Percentiles rank a stretch among this genome's conserved stretches.
Evolutionary conservation across 1,140 invertebrate genomes (phyloP).

Genomic region (Drosophila eugracilis): DNA sequence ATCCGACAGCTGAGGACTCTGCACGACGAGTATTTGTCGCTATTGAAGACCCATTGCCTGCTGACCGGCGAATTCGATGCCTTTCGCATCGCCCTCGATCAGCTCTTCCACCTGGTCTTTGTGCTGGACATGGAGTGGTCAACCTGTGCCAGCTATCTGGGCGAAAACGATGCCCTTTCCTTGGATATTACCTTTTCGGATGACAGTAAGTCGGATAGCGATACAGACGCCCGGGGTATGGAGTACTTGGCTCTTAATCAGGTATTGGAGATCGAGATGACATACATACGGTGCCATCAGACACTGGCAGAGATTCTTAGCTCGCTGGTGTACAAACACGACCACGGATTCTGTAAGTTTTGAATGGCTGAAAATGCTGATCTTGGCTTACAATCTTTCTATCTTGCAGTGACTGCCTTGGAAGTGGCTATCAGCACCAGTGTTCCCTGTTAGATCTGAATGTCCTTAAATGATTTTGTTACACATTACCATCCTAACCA

Average conservation of each 20-base stretch:
- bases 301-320: slow-evolving; percentile 59
- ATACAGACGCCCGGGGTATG: not conserved
- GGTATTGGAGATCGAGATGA: slow-evolving; percentile 68
- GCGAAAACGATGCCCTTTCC: slow-evolving; percentile 57
- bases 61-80: slow-evolving; percentile 38
- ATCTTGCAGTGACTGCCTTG: slow-evolving; percentile 62
- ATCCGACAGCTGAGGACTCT: slow-evolving; percentile 53
- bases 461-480: not conserved
- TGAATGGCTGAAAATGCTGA: no score
- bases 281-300: slow-evolving; percentile 79
- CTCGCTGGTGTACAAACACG: slow-evolving; percentile 56
- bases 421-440: slow-evolving; percentile 66
- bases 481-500: not conserved
- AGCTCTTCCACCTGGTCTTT: slow-evolving; percentile 61
- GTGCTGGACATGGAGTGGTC: slow-evolving; percentile 69
- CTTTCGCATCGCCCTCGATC: slow-evolving; percentile 64
- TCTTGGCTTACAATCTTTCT: not conserved
- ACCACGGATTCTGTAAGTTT: slow-evolving; percentile 71
- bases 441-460: not conserved
- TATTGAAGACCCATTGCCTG: slow-evolving; percentile 65
- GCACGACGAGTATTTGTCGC: slow-evolving; percentile 59
- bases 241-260: slow-evolving; percentile 63
- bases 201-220: slow-evolving; percentile 2
- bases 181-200: slow-evolving; percentile 14
- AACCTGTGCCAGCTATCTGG: slow-evolving; percentile 45